Evolutionary conservation across 2,888 invertebrate species (phyloP).

Genomic region (Cybosia mesomella): DNA sequence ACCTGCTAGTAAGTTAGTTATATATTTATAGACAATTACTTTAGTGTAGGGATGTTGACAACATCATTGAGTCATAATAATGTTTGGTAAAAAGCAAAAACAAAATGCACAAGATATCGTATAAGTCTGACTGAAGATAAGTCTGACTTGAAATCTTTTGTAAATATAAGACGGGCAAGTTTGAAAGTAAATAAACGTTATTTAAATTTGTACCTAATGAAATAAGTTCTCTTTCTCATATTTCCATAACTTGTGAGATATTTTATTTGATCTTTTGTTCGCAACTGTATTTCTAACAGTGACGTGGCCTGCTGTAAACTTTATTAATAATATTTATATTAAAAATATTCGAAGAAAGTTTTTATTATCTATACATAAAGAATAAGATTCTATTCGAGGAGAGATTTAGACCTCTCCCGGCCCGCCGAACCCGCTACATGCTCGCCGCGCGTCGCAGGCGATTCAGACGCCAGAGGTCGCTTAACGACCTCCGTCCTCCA

Average conservation of each 20-base stretch:
- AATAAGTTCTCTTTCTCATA: slow-evolving; percentile 4
- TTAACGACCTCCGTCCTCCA: too few relatives aligned
- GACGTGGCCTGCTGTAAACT: not conserved
- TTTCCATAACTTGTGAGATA: slow-evolving; percentile 7
- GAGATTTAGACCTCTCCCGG: too few relatives aligned
- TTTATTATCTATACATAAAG: not conserved
- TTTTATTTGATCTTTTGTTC: not conserved
- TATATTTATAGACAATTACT: too few relatives aligned
- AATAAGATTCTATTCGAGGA: not conserved
- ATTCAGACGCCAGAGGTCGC: too few relatives aligned
- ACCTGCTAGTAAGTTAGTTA: too few relatives aligned
- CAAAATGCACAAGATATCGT: too few relatives aligned
- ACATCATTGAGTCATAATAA: too few relatives aligned
- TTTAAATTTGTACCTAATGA: slow-evolving; percentile 9
- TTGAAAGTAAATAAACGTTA: not conserved
- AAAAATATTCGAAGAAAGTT: not conserved
- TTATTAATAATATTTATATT: slow-evolving; percentile 13
- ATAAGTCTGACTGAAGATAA: not conserved
- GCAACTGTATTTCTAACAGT: not conserved
- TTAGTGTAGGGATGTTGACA: too few relatives aligned
- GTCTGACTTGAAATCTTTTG: not conserved
- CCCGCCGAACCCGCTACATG: too few relatives aligned
- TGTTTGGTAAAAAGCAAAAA: too few relatives aligned
- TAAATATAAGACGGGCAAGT: not conserved
- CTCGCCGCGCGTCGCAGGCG: too few relatives aligned